Base-by-base conservation (phyloP, 2,797 vertebrate genomes). In the Sebastes oblongus region DNA sequence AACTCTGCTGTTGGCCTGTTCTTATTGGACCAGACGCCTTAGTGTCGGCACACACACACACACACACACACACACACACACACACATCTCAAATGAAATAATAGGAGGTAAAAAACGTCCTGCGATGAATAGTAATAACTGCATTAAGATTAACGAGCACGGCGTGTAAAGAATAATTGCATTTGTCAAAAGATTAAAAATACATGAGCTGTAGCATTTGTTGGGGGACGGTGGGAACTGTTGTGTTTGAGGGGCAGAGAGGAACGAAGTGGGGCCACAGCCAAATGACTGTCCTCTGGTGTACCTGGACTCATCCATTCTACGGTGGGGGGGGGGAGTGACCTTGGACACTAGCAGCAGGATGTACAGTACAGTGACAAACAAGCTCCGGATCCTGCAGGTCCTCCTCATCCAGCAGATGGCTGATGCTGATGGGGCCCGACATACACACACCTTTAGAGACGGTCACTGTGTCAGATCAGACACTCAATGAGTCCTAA, bases 91-190 rank as follows among this genome's bases (percentile, higher is more conserved):
- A 89, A 92, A 91, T 90, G 86, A 93, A 93, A 94, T 92, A 93
- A 94, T 85, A 92, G 59, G 69, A 82, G 80, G 74, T 36, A 18
- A 86, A 87, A 89, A 94, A 90, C 64, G 86, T 90, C 90, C 85
- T 64, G 87, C 92, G 89, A 93, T 94, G 92, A 95, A 95, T 94
- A 95, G 94, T 93, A 94, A 95, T 94, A 94, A 94, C 91, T 93
- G 92, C 92, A 94, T 95, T 95, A 95, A 95, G 94, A 95, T 95
- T 95, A 96, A 95, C 89, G 91, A 95, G 94, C 92, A 82, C 60
- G 72, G 93, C 80, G 76, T 93, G 94, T 95, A 91, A 95, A 95
- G 94, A 95, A 95, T 95, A 94, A 96, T 94, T 95, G 93, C 84
- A 89, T 93, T 93, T 94, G 94, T 94, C 94, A 93, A 93, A 89